These are phyloP conservation scores for Venusia cambrica DNA, from an alignment of 2,888 invertebrate genomes.

Conservation along the genomic window DNA sequence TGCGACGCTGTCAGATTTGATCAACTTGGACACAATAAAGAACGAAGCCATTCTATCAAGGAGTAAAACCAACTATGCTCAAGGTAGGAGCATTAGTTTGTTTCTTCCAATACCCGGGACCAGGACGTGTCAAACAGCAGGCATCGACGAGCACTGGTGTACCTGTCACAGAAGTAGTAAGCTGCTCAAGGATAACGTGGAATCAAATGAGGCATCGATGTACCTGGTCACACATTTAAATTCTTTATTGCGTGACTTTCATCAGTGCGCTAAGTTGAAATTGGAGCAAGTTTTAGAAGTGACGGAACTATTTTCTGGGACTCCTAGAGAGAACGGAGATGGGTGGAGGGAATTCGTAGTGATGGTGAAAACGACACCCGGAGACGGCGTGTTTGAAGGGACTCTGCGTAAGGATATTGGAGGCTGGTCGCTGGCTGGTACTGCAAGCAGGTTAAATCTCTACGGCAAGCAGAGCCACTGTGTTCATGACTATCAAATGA, in stretches of 20 bases:
- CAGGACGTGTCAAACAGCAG: constrained; percentile 89
- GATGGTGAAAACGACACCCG: constrained; percentile 83
- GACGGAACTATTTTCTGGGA: constrained; percentile 78
- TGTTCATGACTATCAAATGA: constrained; percentile 86
- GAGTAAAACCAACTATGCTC: constrained; percentile 48
- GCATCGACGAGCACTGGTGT: constrained; percentile 93
- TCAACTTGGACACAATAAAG: constrained; percentile 71
- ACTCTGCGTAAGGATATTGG: constrained; percentile 79
- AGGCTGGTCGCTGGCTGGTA: constrained; percentile 82
- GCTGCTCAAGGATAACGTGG: constrained; percentile 72
- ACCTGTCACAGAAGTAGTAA: constrained; percentile 87
- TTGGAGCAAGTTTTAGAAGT: constrained; percentile 84
- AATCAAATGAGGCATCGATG: constrained; percentile 81
- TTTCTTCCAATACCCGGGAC: constrained; percentile 86
- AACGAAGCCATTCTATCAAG: constrained; percentile 59
- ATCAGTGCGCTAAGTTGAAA: constrained; percentile 84
- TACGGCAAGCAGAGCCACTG: constrained; percentile 91
- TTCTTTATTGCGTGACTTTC: constrained; percentile 77
- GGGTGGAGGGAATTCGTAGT: constrained; percentile 83
- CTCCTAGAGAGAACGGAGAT: constrained; percentile 51
- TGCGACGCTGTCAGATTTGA: constrained; percentile 87
- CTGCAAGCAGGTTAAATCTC: constrained; percentile 88
- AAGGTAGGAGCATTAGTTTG: constrained; percentile 85
- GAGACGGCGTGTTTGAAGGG: constrained; percentile 89
- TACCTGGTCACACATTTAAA: constrained; percentile 85